Percentiles rank a stretch among this genome's conserved stretches.
Evolutionary conservation across 64 coral and sea anemone genomes (phyloP).

Genomic region (Montipora cactus): DNA sequence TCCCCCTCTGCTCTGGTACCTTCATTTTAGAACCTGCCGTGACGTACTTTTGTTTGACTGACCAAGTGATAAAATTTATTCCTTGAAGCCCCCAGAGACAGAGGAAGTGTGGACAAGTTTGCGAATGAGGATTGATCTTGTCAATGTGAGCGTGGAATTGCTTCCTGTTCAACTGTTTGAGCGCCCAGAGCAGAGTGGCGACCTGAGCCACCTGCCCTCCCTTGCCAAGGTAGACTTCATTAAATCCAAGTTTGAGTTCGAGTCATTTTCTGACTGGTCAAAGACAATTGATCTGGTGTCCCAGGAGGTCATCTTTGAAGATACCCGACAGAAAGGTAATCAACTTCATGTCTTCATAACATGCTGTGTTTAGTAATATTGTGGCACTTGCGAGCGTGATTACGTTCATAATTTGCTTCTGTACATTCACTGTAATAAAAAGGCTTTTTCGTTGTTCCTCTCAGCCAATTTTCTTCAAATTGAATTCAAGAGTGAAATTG

Average conservation of each 20-base stretch:
- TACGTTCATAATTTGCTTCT: not conserved
- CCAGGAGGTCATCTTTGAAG: constrained; percentile 95
- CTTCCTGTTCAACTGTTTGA: constrained; percentile 83
- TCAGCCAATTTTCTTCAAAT: no score
- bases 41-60: not conserved
- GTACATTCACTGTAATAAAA: no score
- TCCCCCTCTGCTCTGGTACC: no score
- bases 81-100: constrained; percentile 67
- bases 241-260: constrained; percentile 94
- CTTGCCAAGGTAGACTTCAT: constrained; percentile 96
- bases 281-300: constrained; percentile 96
- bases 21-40: no score
- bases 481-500: no score
- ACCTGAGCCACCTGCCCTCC: constrained; percentile 37
- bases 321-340: constrained; percentile 72
- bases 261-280: constrained; percentile 97
- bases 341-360: not conserved
- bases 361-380: not conserved
- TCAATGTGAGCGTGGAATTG: constrained; percentile 96
- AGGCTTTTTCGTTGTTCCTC: no score
- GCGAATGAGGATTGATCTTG: constrained; percentile 90
- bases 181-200: constrained; percentile 48
- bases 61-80: not conserved
- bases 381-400: not conserved
- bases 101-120: constrained; percentile 94